Evolutionary conservation across 2,797 vertebrate species (phyloP).

Genomic region (Gallinago solitaria): DNA sequence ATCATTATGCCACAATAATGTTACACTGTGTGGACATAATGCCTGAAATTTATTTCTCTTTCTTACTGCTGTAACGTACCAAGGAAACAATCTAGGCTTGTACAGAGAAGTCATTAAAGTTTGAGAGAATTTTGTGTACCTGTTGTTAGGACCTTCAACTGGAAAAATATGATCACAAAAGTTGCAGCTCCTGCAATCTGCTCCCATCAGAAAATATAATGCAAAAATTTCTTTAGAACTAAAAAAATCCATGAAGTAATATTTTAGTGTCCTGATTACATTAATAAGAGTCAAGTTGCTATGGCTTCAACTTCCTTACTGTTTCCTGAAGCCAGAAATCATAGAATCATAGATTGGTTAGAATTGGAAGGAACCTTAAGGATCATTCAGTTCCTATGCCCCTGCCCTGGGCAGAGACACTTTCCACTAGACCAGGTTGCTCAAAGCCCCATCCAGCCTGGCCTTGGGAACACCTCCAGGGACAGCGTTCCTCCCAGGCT

Average conservation of each 20-base stretch:
- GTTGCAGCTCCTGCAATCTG: not conserved
- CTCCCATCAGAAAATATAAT: not conserved
- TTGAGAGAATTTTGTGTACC: fast-evolving
- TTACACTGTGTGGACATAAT: not conserved
- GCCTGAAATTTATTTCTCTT: not conserved
- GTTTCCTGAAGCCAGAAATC: not conserved
- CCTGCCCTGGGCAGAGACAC: not conserved
- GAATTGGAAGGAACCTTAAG: not conserved
- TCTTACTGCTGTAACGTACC: not conserved
- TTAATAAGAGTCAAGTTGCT: not conserved
- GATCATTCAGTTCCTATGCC: not conserved
- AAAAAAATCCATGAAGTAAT: not conserved
- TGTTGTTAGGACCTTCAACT: not conserved
- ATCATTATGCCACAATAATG: not conserved
- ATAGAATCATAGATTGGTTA: not conserved
- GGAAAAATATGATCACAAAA: not conserved
- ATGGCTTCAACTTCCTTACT: not conserved
- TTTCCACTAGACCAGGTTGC: not conserved
- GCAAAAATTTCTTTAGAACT: not conserved
- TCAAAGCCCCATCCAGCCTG: not conserved
- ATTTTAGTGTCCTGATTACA: not conserved
- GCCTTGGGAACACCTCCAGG: not conserved
- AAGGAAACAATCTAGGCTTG: not conserved
- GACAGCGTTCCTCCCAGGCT: not conserved
- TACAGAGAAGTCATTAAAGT: not conserved